phyloP scores from a whole-genome alignment of 2,888 invertebrate species.

The Periphyllus acericola region DNA sequence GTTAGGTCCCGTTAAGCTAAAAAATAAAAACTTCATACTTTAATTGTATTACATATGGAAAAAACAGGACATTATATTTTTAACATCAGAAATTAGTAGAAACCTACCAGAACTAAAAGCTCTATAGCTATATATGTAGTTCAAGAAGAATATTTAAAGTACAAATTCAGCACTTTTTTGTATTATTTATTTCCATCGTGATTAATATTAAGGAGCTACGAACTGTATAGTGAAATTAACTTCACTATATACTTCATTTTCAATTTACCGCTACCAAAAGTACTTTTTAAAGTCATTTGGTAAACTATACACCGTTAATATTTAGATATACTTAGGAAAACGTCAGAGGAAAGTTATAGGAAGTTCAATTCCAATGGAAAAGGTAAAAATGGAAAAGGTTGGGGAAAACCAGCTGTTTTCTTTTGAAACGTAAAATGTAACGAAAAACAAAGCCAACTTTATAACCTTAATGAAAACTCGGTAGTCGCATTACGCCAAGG shows the following conservation, averaged over 20 bases:
- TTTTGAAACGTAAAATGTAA: constrained; percentile 25
- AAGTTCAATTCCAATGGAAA: not conserved
- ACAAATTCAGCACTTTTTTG: no score
- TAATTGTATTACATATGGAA: no score
- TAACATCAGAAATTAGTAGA: no score
- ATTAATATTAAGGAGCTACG: no score
- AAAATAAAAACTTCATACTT: no score
- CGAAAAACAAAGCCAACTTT: constrained; percentile 44
- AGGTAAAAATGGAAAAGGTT: not conserved
- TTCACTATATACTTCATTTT: not conserved
- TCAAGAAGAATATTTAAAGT: no score
- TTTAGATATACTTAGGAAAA: not conserved
- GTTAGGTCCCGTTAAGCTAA: no score
- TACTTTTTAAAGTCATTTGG: not conserved
- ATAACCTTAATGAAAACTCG: constrained; percentile 51
- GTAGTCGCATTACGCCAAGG: not conserved
- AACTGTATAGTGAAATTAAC: no score
- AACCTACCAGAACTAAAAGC: no score
- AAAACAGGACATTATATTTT: no score
- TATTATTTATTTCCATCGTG: no score
- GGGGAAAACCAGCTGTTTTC: not conserved
- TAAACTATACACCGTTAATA: not conserved
- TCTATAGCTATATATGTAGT: no score
- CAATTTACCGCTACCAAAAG: not conserved
- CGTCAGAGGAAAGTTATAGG: not conserved